phyloP scores from a whole-genome alignment of 2,113 vertebrate genomes.

The Microcebus jonahi region DNA sequence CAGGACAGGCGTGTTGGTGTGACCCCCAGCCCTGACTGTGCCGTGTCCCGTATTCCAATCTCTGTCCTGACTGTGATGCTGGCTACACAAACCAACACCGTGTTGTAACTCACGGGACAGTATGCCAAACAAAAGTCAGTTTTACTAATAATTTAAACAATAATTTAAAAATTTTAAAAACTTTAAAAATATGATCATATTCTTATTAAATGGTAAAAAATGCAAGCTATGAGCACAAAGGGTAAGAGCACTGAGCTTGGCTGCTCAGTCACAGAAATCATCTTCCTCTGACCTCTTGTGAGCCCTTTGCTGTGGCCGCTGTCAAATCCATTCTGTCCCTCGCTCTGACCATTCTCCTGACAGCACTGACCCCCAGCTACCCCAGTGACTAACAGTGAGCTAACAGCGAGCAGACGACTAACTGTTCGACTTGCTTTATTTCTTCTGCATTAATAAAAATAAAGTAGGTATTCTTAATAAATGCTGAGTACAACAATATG shows the following conservation, averaged over 20 bases:
- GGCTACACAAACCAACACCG: neutral
- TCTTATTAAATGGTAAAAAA: neutral
- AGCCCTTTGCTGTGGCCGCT: neutral
- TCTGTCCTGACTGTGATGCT: neutral
- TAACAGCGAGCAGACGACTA: neutral
- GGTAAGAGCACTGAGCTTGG: neutral
- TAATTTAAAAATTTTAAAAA: neutral
- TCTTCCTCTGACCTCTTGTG: neutral
- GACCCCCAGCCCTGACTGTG: neutral
- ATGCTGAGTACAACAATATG: neutral
- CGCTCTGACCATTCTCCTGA: neutral
- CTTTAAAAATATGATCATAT: neutral
- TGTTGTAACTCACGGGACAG: neutral
- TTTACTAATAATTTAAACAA: neutral
- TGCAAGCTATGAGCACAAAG: neutral
- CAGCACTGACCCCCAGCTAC: neutral
- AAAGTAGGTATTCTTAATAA: conserved; percentile 14
- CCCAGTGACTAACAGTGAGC: neutral
- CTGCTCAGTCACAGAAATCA: neutral
- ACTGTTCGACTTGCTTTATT: neutral
- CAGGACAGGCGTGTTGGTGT: neutral
- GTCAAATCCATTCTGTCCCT: neutral
- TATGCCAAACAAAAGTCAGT: neutral
- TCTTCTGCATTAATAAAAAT: conserved; percentile 30
- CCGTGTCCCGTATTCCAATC: no score